Evolutionary conservation across 2,797 vertebrate species (phyloP), one percentile per base, ranked within the genome.

Genomic region (Catharus ustulatus): DNA sequence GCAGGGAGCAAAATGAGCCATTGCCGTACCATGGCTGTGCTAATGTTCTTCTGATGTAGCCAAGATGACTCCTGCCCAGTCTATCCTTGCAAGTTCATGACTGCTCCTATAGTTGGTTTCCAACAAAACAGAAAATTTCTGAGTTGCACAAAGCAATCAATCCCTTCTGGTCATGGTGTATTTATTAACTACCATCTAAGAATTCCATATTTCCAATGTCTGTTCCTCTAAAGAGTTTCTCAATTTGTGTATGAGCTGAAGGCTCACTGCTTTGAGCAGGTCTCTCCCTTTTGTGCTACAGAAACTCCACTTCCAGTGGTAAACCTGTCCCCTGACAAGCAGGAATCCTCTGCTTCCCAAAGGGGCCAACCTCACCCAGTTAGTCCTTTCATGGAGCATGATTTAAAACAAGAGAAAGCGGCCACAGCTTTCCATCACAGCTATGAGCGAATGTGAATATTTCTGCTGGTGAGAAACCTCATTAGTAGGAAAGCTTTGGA

Each of bases 91-190:
- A 74, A 69, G 23, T 21, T 54, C 5, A 7, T 29, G 32, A 18
- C 23, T 76, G 19, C 23, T 88, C 21, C 51, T 54, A 2, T 21
- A 29, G 29, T 0, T 82, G 45, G 15, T 73, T 83, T 78, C 54
- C 54, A 80, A 42, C 10, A 77, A 24, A 34, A 62, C 10, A 46
- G 27, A 68, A 10, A 14, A 63, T 15, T 71, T 46, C 27, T 34
- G 40, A 62, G 11, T 38, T 71, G 19, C 11, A 15, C 26, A 23
- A 58, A 42, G 3, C 3, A 42, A 69, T 69, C 3, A 42, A 69
- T 69, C 30, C 9, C 7, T 80, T 66, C 43, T 62, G 18, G 3
- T 10, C 19, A 27, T 36, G 34, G 0, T 0, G 4, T 57, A 52
- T 75, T 78, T 78, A 43, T 59, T 64, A 30, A 30, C 6, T 5